Percentiles rank a stretch among this genome's conserved stretches.
These are phyloP conservation scores for Sturnira hondurensis DNA, from an alignment of 2,113 vertebrate species.

Conservation along the genomic window DNA sequence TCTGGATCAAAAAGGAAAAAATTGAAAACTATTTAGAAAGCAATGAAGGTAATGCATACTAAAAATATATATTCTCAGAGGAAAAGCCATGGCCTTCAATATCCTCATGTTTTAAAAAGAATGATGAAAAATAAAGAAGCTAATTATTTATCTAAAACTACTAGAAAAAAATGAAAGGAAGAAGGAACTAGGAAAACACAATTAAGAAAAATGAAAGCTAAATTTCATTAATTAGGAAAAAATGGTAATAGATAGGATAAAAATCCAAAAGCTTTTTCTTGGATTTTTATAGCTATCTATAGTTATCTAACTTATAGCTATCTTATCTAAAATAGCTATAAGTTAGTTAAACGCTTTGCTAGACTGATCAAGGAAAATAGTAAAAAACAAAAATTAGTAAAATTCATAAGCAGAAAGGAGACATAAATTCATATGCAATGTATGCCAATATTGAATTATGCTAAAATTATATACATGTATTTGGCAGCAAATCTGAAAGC, in stretches of 20 bases:
- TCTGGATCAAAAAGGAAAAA: neutral
- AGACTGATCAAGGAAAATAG: neutral
- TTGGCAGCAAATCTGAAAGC: conserved; percentile 16
- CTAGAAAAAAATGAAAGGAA: neutral
- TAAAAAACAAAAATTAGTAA: neutral
- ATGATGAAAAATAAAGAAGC: neutral
- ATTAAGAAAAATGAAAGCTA: neutral
- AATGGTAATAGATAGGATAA: neutral
- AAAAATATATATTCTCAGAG: neutral
- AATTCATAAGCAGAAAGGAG: neutral
- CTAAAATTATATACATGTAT: neutral
- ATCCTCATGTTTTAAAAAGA: neutral
- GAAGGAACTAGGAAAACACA: neutral
- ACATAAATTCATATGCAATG: neutral
- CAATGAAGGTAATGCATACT: neutral
- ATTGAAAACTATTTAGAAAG: conserved; percentile 19
- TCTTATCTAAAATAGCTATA: neutral
- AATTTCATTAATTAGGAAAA: neutral
- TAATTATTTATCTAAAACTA: neutral
- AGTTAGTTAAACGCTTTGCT: neutral
- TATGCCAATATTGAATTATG: neutral
- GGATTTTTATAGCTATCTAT: too few species aligned
- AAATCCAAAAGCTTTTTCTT: neutral
- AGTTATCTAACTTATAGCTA: too few species aligned
- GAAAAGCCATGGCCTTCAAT: conserved; percentile 18